Evolutionary conservation across 2,113 vertebrate species (phyloP), one percentile per base, ranked within the genome.

Genomic region (Dromas ardeola): DNA sequence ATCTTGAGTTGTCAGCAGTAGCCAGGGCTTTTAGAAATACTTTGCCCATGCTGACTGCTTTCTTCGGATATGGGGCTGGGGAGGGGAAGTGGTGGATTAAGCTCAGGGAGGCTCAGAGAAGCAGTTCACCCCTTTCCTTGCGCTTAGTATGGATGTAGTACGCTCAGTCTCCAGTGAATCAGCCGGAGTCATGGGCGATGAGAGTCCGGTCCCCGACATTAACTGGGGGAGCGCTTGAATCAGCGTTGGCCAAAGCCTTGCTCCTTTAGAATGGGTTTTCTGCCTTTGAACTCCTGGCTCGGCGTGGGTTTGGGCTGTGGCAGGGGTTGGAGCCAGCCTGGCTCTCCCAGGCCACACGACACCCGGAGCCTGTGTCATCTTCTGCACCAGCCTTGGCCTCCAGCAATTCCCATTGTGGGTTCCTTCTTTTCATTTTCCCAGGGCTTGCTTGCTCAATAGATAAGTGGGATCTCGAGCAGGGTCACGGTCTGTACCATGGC

Each of bases 401-500:
- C 5, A 13, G 71, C 70, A 88, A 2, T 92, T 93, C 71, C 94
- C 47, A 10, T 80, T 93, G 88, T 86, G 90, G 85, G 66, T 95
- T 95, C 93, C 27, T 90, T 34, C 71, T 61, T 77, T 86, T 55
- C 25, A 30, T 91, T 91, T 90, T 96, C 81, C 93, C 90, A 88
- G 81, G 70, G 66, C 66, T 94, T 1, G 0, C 38, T 76, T 4
- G 1, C 93, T 87, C 45, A 15, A 3, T 15, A 78, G 93, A 14
- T 1, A 15, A 92, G 76, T 56, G 76, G 29, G 93, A 92, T 88
- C 73, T 71, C 86, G 26, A 55, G 82, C n/a, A 66, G 89, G 53
- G 69, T 84, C 93, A 81, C 2, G 6, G 63, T 70, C 52, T 70
- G 77, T 49, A 49, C 36, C 32, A 26, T 29, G 72, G 76, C 94